Evolutionary conservation across 2,797 vertebrate species (phyloP).

Genomic region (Heliangelus exortis): DNA sequence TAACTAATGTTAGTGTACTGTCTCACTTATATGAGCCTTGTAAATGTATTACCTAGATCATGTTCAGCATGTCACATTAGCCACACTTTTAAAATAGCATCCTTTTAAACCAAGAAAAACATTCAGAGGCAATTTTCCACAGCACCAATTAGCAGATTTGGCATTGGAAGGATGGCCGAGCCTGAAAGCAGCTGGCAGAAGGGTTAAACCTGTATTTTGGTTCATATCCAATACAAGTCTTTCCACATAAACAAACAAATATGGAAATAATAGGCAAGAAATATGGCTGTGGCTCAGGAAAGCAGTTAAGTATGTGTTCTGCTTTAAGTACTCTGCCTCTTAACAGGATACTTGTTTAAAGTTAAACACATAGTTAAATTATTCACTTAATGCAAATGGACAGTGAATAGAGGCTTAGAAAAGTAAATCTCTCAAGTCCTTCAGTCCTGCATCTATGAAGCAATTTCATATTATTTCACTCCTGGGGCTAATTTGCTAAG

Average conservation of each 20-base stretch:
- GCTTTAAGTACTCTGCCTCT: slow-evolving; percentile 21
- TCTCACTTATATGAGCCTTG: background rate
- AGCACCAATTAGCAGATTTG: slow-evolving; percentile 6
- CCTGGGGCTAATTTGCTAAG: slow-evolving; percentile 58
- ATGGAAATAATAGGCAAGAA: background rate
- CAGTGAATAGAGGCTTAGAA: slow-evolving; percentile 40
- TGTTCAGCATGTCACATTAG: background rate
- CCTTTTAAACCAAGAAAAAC: slow-evolving; percentile 24
- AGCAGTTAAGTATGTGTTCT: slow-evolving; percentile 4
- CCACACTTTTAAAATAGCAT: background rate
- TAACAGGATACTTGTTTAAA: slow-evolving; percentile 33
- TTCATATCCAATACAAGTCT: background rate
- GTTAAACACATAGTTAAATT: slow-evolving; percentile 52
- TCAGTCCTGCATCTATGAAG: slow-evolving; percentile 52
- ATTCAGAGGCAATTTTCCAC: background rate
- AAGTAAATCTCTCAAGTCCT: slow-evolving; percentile 63
- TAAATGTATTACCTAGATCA: background rate
- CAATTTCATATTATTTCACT: slow-evolving; percentile 62
- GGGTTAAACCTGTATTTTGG: slow-evolving; percentile 9
- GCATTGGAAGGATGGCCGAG: background rate
- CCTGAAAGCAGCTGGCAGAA: slow-evolving; percentile 21
- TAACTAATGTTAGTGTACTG: background rate
- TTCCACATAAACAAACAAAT: background rate
- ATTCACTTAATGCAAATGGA: slow-evolving; percentile 55
- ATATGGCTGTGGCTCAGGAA: slow-evolving; percentile 20